A percentile compares a stretch with the other conserved stretches of the same genome.
Evolutionary conservation across 2,797 vertebrate species (phyloP).

Genomic region (Notolepis coatsorum): DNA sequence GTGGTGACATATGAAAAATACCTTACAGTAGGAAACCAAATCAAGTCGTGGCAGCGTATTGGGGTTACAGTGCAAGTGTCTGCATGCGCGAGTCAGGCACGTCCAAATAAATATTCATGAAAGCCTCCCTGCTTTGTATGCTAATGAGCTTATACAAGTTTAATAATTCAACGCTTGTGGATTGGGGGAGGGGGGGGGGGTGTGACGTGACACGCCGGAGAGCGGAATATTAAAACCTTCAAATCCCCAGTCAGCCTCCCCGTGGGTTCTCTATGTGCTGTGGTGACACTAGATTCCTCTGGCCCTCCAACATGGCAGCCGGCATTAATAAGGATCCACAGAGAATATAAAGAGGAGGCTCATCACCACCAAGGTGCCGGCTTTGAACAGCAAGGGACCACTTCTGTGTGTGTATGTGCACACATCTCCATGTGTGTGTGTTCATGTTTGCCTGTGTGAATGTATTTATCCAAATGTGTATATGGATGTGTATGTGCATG

Average conservation of each 20-base stretch:
- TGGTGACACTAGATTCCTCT: too few species aligned
- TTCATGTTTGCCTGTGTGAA: background rate
- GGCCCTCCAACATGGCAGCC: background rate
- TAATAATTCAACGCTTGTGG: conserved; percentile 69
- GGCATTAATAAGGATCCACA: background rate
- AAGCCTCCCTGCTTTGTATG: conserved; percentile 79
- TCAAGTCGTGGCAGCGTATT: conserved; percentile 36
- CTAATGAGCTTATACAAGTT: conserved; percentile 79
- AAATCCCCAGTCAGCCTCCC: conserved; percentile 30
- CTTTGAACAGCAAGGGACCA: background rate
- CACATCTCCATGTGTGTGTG: conserved; percentile 6
- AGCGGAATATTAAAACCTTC: conserved; percentile 28
- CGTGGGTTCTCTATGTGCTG: too few species aligned
- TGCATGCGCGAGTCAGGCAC: conserved; percentile 42
- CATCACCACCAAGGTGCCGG: background rate
- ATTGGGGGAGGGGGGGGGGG: conserved; percentile 46
- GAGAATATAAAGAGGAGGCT: background rate
- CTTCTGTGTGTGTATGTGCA: background rate
- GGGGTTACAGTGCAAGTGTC: background rate
- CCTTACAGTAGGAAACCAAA: conserved; percentile 24
- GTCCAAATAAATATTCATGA: conserved; percentile 78
- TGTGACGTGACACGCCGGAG: conserved; percentile 22
- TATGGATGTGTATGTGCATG: conserved; percentile 2
- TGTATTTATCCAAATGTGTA: background rate
- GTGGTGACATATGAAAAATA: too few species aligned